Conservation (phyloP, 2,888 invertebrate species). For the Drosophila paramelanica region DNA sequence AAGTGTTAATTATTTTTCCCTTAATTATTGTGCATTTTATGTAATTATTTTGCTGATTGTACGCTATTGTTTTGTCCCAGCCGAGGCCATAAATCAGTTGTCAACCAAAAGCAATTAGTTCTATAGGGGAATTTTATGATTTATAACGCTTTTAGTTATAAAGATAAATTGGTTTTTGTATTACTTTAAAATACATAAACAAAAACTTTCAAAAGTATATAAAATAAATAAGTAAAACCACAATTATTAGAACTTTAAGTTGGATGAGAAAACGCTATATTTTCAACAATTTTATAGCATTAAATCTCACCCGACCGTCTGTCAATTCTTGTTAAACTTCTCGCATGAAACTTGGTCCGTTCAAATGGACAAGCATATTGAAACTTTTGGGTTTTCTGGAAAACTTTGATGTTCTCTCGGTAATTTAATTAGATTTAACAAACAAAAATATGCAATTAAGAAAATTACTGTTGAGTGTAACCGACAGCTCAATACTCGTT, state of each 20-base stretch:
- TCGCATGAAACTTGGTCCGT: constrained; percentile 28
- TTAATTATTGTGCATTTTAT: constrained; percentile 41
- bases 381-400: constrained; percentile 56
- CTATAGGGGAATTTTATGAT: not conserved
- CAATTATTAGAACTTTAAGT: not conserved
- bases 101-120: not conserved
- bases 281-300: not conserved
- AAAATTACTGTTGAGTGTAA: too few relatives aligned
- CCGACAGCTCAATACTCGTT: too few relatives aligned
- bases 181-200: not conserved
- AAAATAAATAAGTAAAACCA: too few relatives aligned
- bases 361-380: constrained; percentile 30
- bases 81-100: not conserved
- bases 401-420: constrained; percentile 41
- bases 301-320: not conserved
- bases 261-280: not conserved
- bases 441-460: not conserved
- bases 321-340: constrained; percentile 26
- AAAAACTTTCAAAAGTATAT: not conserved
- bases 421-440: constrained; percentile 65
- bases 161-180: too few relatives aligned
- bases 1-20: constrained; percentile 15
- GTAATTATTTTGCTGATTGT: constrained; percentile 39
- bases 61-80: not conserved
- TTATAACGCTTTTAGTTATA: not conserved